phyloP scores from a whole-genome alignment of 2,113 vertebrate species.

The Alligator sinensis region DNA sequence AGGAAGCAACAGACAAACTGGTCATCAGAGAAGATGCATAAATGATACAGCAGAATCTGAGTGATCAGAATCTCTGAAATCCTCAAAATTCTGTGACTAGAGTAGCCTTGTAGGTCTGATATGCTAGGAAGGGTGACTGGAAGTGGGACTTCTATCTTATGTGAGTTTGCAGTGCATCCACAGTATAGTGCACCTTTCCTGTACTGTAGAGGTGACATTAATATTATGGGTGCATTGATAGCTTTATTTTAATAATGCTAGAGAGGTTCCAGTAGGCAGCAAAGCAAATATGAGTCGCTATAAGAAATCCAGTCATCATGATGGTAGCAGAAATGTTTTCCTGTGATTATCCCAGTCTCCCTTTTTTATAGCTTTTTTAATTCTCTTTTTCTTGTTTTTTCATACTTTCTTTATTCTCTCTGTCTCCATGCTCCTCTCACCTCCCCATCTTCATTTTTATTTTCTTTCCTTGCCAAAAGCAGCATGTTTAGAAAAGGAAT shows the following conservation, averaged over 20 bases:
- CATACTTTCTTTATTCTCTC: neutral
- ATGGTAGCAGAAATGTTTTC: neutral
- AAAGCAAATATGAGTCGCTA: neutral
- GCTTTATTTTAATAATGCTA: neutral
- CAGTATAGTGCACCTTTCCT: neutral
- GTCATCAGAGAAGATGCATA: neutral
- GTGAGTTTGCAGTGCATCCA: neutral
- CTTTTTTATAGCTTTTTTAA: neutral
- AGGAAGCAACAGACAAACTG: neutral
- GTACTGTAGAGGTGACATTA: fast-evolving
- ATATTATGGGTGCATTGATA: fast-evolving
- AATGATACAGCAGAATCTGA: neutral
- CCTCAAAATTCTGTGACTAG: neutral
- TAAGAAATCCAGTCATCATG: neutral
- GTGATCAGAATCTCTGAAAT: neutral
- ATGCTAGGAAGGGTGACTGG: neutral
- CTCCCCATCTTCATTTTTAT: neutral
- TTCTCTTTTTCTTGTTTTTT: neutral
- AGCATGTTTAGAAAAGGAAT: neutral
- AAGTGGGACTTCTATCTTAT: neutral
- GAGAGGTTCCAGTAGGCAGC: neutral
- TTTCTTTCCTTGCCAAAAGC: neutral
- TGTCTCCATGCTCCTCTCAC: neutral
- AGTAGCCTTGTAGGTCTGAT: neutral
- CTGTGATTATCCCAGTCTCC: neutral